Percentiles rank a stretch among this genome's conserved stretches.
These are phyloP conservation scores for Penaeus japonicus DNA, from an alignment of 1,140 invertebrate genomes.

Conservation along the genomic window DNA sequence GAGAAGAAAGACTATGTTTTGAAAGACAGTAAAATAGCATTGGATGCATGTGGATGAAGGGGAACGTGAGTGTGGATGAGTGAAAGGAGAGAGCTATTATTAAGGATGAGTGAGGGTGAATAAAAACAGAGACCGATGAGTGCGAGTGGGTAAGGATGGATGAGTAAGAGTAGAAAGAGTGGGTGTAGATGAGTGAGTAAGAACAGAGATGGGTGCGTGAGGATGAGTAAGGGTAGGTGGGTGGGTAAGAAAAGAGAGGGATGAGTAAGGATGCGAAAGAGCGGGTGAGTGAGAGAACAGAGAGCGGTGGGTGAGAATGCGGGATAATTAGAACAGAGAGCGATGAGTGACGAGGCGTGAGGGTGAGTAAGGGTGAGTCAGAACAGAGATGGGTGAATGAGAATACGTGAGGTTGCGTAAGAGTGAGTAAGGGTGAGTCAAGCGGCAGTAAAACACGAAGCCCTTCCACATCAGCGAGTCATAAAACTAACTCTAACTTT, in stretches of 20 bases:
- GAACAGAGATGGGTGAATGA: not conserved
- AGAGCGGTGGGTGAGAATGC: not conserved
- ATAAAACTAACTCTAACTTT: no score
- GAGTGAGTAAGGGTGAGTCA: not conserved
- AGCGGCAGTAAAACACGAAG: no score
- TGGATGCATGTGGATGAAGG: not conserved
- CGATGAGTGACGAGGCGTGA: not conserved
- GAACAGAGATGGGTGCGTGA: not conserved
- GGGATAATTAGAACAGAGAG: not conserved
- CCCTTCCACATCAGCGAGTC: no score
- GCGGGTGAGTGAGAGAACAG: not conserved
- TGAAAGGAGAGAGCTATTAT: not conserved
- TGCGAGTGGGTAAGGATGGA: not conserved
- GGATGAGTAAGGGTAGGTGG: not conserved
- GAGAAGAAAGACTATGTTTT: not conserved
- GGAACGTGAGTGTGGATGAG: not conserved
- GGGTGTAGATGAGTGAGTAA: no score
- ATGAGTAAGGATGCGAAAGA: not conserved
- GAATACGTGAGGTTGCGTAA: not conserved
- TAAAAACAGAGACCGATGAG: not conserved
- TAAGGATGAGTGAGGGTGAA: not conserved
- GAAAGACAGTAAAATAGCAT: not conserved
- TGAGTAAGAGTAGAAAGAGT: not conserved
- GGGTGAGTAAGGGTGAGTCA: not conserved
- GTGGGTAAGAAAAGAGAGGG: not conserved